A percentile compares a stretch with the other conserved stretches of the same genome.
These are phyloP conservation scores for Stenurella melanura DNA, from an alignment of 2,888 invertebrate genomes.

Conservation along the genomic window DNA sequence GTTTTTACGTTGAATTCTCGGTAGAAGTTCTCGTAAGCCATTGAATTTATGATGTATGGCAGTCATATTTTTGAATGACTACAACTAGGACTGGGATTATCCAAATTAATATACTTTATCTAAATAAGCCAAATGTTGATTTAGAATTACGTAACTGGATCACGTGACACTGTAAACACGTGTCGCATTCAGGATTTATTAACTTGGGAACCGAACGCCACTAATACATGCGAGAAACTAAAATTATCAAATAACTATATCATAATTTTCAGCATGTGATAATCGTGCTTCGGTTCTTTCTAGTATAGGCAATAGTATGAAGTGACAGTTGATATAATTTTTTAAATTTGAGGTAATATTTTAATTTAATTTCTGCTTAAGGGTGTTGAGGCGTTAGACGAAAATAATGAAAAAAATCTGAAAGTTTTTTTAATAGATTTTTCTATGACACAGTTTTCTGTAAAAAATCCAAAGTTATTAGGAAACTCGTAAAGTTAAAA, in stretches of 20 bases:
- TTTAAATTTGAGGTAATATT: too few species aligned
- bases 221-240: conserved; percentile 20
- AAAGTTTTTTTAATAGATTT: too few species aligned
- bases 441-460: too few species aligned
- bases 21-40: conserved; percentile 2
- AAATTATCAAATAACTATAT: conserved; percentile 16
- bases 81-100: conserved; percentile 47
- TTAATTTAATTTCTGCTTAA: too few species aligned
- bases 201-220: conserved; percentile 13
- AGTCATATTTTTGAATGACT: conserved; percentile 41
- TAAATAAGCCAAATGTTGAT: conserved; percentile 53
- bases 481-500: too few species aligned
- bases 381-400: too few species aligned
- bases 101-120: conserved; percentile 53
- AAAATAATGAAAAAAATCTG: too few species aligned
- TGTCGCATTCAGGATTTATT: conserved; percentile 44
- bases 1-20: conserved; percentile 29
- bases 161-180: conserved; percentile 52
- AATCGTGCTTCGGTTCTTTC: not conserved
- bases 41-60: conserved; percentile 36
- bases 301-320: not conserved
- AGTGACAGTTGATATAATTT: too few species aligned
- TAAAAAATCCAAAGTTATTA: too few species aligned
- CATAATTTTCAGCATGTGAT: conserved; percentile 8
- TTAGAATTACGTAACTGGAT: conserved; percentile 50